These are phyloP conservation scores for Noctua comes DNA, from an alignment of 2,888 invertebrate genomes.

Conservation along the genomic window DNA sequence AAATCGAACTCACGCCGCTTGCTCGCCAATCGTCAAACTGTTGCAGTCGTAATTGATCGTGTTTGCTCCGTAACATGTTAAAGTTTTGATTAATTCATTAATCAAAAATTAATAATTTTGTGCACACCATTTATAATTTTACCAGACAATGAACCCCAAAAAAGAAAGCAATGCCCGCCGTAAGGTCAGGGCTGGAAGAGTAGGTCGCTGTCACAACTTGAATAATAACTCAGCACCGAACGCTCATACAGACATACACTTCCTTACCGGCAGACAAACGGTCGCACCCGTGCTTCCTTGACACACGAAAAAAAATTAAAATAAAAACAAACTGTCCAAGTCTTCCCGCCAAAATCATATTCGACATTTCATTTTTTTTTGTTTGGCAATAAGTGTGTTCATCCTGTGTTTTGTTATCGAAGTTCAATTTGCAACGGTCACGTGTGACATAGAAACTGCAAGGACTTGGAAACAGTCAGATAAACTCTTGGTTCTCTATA, in stretches of 20 bases:
- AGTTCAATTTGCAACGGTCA: conserved; percentile 38
- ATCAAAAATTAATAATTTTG: conserved; percentile 10
- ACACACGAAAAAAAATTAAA: conserved; percentile 36
- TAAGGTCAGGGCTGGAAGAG: conserved; percentile 83
- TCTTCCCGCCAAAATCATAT: conserved; percentile 23
- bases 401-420: conserved; percentile 40
- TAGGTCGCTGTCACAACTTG: conserved; percentile 79
- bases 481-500: conserved; percentile 43
- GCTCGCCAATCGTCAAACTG: not conserved
- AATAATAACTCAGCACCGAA: conserved; percentile 76
- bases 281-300: conserved; percentile 57
- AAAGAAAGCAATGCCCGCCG: conserved; percentile 77
- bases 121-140: conserved; percentile 52
- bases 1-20: not conserved
- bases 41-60: not conserved
- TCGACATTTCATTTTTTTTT: conserved; percentile 7
- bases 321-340: conserved; percentile 19
- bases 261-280: conserved; percentile 68
- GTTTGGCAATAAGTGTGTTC: conserved; percentile 17
- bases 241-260: conserved; percentile 64
- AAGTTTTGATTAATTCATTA: not conserved
- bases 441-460: conserved; percentile 36
- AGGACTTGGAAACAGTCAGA: conserved; percentile 14
- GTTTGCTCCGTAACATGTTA: not conserved
- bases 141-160: conserved; percentile 62